These are phyloP conservation scores for Gasterosteus aculeatus DNA, from an alignment of 2,113 vertebrate genomes.

Conservation along the genomic window DNA sequence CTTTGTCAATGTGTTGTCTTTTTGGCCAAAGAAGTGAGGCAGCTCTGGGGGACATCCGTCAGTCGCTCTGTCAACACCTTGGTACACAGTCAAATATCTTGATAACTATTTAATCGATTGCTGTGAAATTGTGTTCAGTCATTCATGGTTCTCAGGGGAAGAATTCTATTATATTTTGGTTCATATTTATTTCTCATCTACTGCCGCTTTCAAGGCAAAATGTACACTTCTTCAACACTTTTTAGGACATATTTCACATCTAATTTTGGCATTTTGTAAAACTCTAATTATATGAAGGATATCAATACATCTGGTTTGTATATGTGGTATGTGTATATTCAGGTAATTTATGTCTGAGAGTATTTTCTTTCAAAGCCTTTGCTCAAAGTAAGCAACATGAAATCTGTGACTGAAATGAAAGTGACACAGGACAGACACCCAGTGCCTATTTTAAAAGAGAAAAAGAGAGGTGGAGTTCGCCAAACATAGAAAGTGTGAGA, in stretches of 20 bases:
- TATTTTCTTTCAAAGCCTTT: conserved; percentile 48
- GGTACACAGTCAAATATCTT: neutral
- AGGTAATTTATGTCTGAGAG: conserved; percentile 35
- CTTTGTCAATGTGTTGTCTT: conserved; percentile 22
- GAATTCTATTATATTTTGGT: neutral
- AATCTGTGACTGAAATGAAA: conserved; percentile 61
- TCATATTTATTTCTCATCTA: neutral
- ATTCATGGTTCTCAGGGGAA: neutral
- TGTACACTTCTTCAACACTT: neutral
- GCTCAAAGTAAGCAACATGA: conserved; percentile 45
- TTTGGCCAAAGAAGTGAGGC: neutral
- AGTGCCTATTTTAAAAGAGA: conserved; percentile 16
- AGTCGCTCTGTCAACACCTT: neutral
- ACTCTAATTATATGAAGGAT: neutral
- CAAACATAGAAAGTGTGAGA: conserved; percentile 40
- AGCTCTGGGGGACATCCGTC: neutral
- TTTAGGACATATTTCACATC: neutral
- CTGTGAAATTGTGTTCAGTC: neutral
- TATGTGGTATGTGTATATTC: neutral
- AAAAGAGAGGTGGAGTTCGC: conserved; percentile 32
- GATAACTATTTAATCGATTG: neutral
- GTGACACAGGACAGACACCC: conserved; percentile 55
- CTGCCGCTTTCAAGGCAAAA: neutral
- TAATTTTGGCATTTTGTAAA: neutral
- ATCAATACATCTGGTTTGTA: neutral